Evolutionary conservation across 1,140 invertebrate species (phyloP).

Genomic region (Drosophila sulfurigaster): DNA sequence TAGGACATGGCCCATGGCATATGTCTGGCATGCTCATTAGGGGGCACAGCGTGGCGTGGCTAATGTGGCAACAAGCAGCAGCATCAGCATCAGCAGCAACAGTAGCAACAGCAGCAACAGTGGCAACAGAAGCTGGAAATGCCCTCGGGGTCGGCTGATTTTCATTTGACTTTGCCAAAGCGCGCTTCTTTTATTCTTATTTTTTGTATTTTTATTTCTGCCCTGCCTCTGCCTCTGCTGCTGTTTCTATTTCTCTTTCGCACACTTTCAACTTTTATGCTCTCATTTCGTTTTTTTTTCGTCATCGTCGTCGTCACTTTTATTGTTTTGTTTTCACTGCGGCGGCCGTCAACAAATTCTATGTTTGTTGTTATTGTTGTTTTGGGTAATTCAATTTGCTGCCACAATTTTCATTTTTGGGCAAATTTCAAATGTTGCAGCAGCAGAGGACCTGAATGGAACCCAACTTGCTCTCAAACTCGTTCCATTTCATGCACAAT

Average conservation of each 20-base stretch:
- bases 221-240: background rate
- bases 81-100: slow-evolving; percentile 2
- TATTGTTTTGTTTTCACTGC: slow-evolving; percentile 81
- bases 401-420: slow-evolving; percentile 80
- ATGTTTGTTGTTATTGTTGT: slow-evolving; percentile 39
- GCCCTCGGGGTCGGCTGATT: slow-evolving; percentile 57
- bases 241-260: slow-evolving; percentile 30
- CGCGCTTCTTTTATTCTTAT: slow-evolving; percentile 38
- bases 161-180: slow-evolving; percentile 76
- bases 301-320: slow-evolving; percentile 35
- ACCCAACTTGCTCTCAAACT: no score
- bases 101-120: background rate
- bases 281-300: slow-evolving; percentile 23
- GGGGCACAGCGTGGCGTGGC: slow-evolving; percentile 78
- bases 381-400: slow-evolving; percentile 80
- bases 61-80: slow-evolving; percentile 72
- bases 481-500: slow-evolving; percentile 77
- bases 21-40: slow-evolving; percentile 80
- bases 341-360: slow-evolving; percentile 52
- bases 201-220: slow-evolving; percentile 24
- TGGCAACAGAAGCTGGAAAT: slow-evolving; percentile 12
- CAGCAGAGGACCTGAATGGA: slow-evolving; percentile 2
- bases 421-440: slow-evolving; percentile 66
- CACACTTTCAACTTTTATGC: slow-evolving; percentile 72
- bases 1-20: slow-evolving; percentile 63